phyloP scores from a whole-genome alignment of 2,888 invertebrate species.

The Rhingia rostrata region DNA sequence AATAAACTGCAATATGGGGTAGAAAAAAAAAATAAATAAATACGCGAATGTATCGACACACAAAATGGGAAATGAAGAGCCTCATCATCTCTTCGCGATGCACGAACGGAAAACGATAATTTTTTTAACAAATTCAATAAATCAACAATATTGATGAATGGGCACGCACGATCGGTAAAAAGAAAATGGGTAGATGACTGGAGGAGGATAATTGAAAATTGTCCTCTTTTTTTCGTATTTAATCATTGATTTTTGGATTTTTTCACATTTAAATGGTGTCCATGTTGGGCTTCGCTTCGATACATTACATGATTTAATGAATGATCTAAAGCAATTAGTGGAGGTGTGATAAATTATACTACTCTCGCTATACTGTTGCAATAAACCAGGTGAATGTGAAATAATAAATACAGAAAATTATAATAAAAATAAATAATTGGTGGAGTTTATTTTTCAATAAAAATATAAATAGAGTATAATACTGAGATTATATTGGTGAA shows the following conservation, averaged over 20 bases:
- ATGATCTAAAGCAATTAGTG: slow-evolving; percentile 66
- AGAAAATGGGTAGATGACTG: background rate
- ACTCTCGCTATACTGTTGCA: slow-evolving; percentile 62
- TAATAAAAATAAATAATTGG: slow-evolving; percentile 18
- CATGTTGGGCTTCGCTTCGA: slow-evolving; percentile 1
- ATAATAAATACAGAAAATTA: slow-evolving; percentile 1
- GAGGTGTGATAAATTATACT: slow-evolving; percentile 50
- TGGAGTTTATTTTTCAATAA: background rate
- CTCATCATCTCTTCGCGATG: slow-evolving; percentile 22
- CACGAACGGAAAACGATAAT: slow-evolving; percentile 20
- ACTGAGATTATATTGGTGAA: slow-evolving; percentile 8
- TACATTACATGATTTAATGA: slow-evolving; percentile 58
- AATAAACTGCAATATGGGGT: slow-evolving; percentile 49
- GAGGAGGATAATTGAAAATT: slow-evolving; percentile 53
- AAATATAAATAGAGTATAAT: slow-evolving; percentile 26
- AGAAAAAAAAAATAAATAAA: background rate
- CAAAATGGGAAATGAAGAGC: slow-evolving; percentile 25
- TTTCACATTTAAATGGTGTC: slow-evolving; percentile 19
- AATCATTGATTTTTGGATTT: slow-evolving; percentile 12
- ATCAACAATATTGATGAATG: slow-evolving; percentile 58
- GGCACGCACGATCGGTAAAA: slow-evolving; percentile 9
- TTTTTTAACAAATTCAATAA: slow-evolving; percentile 53
- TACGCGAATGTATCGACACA: background rate
- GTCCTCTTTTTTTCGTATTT: slow-evolving; percentile 3
- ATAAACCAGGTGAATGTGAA: slow-evolving; percentile 13